These are phyloP conservation scores for Pycnonotus jocosus DNA, from an alignment of 2,113 vertebrate genomes.

Conservation along the genomic window DNA sequence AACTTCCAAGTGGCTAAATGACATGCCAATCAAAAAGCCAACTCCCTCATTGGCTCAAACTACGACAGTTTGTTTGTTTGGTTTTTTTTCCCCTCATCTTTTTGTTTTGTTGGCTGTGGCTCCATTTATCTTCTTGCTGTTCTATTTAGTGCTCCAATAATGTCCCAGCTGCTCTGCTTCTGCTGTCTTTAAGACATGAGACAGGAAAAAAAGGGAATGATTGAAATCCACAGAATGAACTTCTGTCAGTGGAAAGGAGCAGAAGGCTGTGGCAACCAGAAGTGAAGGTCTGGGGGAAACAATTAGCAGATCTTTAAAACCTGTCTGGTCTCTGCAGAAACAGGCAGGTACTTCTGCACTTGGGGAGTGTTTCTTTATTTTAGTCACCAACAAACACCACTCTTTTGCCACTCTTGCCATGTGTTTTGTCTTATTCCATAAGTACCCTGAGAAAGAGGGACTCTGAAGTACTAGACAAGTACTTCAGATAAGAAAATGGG, in stretches of 20 bases:
- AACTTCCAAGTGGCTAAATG: no score
- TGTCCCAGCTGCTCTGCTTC: neutral
- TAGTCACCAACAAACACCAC: neutral
- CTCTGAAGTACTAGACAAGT: neutral
- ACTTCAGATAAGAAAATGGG: neutral
- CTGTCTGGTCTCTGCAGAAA: neutral
- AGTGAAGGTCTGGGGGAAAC: neutral
- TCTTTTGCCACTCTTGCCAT: rapidly evolving
- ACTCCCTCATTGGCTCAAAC: no score
- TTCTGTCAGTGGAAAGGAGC: neutral
- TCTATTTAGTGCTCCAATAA: neutral
- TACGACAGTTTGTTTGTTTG: no score
- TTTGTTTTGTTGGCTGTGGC: neutral
- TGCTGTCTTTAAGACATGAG: neutral
- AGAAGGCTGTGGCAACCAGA: neutral
- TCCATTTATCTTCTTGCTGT: neutral
- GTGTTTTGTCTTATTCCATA: neutral
- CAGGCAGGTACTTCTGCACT: neutral
- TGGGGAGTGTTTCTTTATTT: neutral
- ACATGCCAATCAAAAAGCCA: no score
- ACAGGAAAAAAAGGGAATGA: neutral
- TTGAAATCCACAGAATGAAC: neutral
- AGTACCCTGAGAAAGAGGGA: neutral
- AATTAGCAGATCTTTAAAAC: neutral
- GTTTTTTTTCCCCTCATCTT: neutral